These are phyloP conservation scores for Caenorhabditis elegans DNA, from an alignment of 1,140 invertebrate species.

Conservation along the genomic window WBcel235 BX284605.5:14130001-14130500, in stretches of 20 bases:
- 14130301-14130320: background rate
- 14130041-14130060: background rate
- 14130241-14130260: background rate
- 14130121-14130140: background rate
- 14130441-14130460: background rate
- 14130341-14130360: constrained; percentile 31
- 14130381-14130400: background rate
- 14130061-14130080: background rate
- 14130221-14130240: background rate
- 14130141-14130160: too few species aligned
- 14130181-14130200: too few species aligned
- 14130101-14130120: constrained; percentile 26
- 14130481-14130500: too few species aligned
- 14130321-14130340: background rate
- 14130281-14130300: background rate
- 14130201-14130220: too few species aligned
- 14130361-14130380: background rate
- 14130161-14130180: constrained; percentile 11
- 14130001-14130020: background rate
- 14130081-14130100: background rate
- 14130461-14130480: too few species aligned
- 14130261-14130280: background rate
- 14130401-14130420: background rate
- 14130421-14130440: constrained; percentile 23
- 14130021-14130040: too few species aligned